These are phyloP conservation scores for Polyommatus icarus DNA, from an alignment of 2,888 invertebrate genomes.

Conservation along the genomic window DNA sequence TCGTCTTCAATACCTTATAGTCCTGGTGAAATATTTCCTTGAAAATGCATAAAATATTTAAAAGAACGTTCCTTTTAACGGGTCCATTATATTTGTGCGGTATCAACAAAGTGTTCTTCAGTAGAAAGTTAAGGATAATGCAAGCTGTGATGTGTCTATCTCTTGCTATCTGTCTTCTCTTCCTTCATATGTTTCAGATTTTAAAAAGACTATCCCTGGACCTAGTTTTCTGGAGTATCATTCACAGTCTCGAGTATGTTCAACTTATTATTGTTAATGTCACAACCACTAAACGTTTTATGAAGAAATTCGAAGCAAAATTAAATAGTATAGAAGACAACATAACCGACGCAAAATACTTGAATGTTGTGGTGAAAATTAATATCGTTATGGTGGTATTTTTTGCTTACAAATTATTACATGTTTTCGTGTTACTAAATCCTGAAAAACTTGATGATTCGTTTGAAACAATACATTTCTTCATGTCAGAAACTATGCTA, in stretches of 20 bases:
- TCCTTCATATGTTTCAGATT: no score
- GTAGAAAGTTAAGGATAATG: not conserved
- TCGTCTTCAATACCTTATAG: no score
- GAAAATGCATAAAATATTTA: constrained; percentile 22
- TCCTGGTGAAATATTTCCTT: not conserved
- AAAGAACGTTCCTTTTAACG: not conserved
- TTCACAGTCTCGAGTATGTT: not conserved
- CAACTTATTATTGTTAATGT: not conserved
- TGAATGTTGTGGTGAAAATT: not conserved
- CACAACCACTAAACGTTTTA: not conserved
- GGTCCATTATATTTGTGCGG: constrained; percentile 1
- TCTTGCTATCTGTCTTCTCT: not conserved
- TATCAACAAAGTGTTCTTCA: constrained; percentile 1
- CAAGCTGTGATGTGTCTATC: not conserved
- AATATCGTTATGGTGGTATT: not conserved
- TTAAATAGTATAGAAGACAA: not conserved
- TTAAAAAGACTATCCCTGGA: no score
- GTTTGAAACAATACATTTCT: not conserved
- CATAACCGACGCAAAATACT: not conserved
- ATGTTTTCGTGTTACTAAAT: not conserved
- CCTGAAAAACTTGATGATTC: no score
- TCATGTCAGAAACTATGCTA: not conserved
- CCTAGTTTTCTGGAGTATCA: not conserved
- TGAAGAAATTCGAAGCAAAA: not conserved
- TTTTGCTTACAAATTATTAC: not conserved